These are phyloP conservation scores for Cantharis nigra DNA, from an alignment of 2,888 invertebrate genomes.

Conservation along the genomic window DNA sequence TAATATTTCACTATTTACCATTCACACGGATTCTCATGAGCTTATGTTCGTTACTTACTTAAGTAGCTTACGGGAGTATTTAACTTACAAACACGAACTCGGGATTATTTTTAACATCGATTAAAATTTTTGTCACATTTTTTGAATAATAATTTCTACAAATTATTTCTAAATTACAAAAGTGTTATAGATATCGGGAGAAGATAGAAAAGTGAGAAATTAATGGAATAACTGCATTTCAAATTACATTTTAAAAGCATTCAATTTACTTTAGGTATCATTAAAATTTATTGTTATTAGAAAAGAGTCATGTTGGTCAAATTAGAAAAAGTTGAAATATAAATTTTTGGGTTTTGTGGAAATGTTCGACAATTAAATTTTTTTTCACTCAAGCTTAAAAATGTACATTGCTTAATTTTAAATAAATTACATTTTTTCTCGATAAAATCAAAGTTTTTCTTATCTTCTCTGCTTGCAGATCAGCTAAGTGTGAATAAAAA, in stretches of 20 bases:
- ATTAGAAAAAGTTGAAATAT: not conserved
- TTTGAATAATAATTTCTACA: not conserved
- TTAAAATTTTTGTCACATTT: not conserved
- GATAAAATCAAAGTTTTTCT: no score
- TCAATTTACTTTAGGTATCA: not conserved
- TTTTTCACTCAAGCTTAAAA: not conserved
- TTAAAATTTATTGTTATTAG: not conserved
- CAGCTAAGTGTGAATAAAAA: no score
- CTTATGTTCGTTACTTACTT: slow-evolving; percentile 16
- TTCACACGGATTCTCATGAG: slow-evolving; percentile 40
- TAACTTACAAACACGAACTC: not conserved
- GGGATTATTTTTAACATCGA: not conserved
- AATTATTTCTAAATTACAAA: not conserved
- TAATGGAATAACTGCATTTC: not conserved
- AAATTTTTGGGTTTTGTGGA: not conserved
- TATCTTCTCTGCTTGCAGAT: no score
- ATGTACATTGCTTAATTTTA: not conserved
- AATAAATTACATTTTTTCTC: no score
- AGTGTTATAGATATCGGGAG: not conserved
- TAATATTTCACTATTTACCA: slow-evolving; percentile 41
- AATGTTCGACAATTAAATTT: not conserved
- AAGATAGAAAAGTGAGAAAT: not conserved
- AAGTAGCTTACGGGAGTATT: not conserved
- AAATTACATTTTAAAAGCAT: not conserved
- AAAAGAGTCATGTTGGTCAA: not conserved